Evolutionary conservation across 2,797 vertebrate species (phyloP).

Genomic region (Perodicticus potto): DNA sequence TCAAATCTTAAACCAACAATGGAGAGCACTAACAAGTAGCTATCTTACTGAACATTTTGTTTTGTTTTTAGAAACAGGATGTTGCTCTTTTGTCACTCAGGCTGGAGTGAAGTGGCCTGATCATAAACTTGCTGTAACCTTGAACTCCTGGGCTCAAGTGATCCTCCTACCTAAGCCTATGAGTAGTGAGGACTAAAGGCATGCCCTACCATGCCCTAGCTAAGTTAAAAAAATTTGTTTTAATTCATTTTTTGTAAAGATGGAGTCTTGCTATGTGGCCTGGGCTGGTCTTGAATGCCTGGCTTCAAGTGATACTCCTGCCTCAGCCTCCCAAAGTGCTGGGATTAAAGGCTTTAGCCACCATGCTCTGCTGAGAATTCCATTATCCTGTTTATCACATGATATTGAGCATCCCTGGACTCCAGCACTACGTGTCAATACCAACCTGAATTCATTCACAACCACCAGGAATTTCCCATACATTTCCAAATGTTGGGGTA

Average conservation of each 20-base stretch:
- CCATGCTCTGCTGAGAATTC: neutral
- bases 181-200: no score
- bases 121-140: no score
- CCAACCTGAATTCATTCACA: neutral
- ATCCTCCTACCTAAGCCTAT: no score
- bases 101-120: no score
- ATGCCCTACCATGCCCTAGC: no score
- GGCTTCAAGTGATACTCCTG: no score
- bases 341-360: neutral
- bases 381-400: neutral
- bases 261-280: no score
- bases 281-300: no score
- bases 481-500: neutral
- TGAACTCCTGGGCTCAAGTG: no score
- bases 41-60: neutral
- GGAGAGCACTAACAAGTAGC: neutral
- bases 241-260: neutral
- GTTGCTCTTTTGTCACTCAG: no score
- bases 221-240: neutral
- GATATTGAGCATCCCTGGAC: neutral
- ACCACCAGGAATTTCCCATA: conserved; percentile 3
- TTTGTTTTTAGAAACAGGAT: no score
- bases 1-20: neutral
- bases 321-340: no score
- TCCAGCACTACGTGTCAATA: neutral